Percentiles rank a stretch among this genome's conserved stretches.
phyloP scores from a whole-genome alignment of 2,113 vertebrate species.

The Eonycteris spelaea region DNA sequence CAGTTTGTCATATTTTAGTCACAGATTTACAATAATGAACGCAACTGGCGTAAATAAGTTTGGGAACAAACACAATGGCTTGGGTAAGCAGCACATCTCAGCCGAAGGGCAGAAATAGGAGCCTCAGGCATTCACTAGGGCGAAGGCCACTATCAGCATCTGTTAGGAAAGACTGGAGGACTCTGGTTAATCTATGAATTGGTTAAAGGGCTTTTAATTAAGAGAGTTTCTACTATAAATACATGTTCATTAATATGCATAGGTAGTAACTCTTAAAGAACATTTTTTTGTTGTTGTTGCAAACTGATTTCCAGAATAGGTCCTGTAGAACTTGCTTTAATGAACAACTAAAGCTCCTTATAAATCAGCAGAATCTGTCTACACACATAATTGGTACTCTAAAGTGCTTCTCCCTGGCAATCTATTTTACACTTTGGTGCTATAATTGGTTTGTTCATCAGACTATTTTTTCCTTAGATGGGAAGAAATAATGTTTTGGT shows the following conservation, averaged over 20 bases:
- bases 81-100: background rate
- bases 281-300: background rate
- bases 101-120: background rate
- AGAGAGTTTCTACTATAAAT: conserved; percentile 1
- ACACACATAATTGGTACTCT: background rate
- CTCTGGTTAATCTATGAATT: background rate
- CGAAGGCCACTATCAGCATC: background rate
- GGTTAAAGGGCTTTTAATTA: background rate
- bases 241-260: conserved; percentile 4
- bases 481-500: conserved; percentile 37
- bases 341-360: background rate
- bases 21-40: background rate
- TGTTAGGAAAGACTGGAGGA: background rate
- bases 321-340: background rate
- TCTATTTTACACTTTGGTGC: background rate
- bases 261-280: background rate
- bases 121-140: background rate
- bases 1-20: conserved; percentile 3
- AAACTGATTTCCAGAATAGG: conserved; percentile 9
- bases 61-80: background rate
- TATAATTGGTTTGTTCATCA: conserved; percentile 48
- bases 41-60: background rate
- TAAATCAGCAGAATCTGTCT: conserved; percentile 27
- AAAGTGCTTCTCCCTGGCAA: background rate
- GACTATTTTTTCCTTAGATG: conserved; percentile 4